A percentile compares a stretch with the other conserved stretches of the same genome.
Evolutionary conservation across 1,140 invertebrate genomes (phyloP).

Genomic region (Drosophila aff.): DNA sequence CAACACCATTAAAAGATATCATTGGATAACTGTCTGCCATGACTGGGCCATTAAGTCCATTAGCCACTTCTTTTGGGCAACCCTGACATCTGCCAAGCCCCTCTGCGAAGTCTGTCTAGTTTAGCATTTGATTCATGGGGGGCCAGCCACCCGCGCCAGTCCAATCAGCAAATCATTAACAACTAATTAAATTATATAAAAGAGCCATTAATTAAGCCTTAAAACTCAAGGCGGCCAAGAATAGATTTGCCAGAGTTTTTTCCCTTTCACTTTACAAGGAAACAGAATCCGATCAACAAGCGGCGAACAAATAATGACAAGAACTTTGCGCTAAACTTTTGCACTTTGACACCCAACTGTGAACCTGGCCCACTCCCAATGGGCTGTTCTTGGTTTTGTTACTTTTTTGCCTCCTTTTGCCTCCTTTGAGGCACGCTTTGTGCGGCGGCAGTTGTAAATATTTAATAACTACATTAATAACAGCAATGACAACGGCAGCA

Average conservation of each 20-base stretch:
- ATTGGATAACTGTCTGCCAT: constrained; percentile 11
- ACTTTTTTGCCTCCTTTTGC: not conserved
- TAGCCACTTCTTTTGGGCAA: constrained; percentile 53
- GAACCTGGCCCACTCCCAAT: constrained; percentile 44
- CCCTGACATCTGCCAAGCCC: constrained; percentile 81
- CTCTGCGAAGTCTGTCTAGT: constrained; percentile 60
- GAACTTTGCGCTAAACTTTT: constrained; percentile 79
- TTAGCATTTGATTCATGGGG: constrained; percentile 70
- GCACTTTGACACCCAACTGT: constrained; percentile 70
- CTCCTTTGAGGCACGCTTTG: constrained; percentile 54
- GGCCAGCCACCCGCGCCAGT: constrained; percentile 49
- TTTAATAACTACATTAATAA: constrained; percentile 84
- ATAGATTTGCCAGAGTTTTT: constrained; percentile 48
- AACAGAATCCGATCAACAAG: constrained; percentile 38
- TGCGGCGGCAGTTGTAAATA: constrained; percentile 78
- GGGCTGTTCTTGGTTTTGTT: not conserved
- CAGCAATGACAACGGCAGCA: constrained; percentile 55
- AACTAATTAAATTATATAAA: constrained; percentile 83
- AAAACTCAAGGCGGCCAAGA: constrained; percentile 43
- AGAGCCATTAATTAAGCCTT: constrained; percentile 75
- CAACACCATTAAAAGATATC: constrained; percentile 37
- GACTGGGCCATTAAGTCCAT: constrained; percentile 42
- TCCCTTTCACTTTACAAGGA: constrained; percentile 63
- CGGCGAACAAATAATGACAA: constrained; percentile 75
- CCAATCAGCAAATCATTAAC: constrained; percentile 80